phyloP scores from a whole-genome alignment of 2,797 vertebrate genomes.

The Eleutherodactylus coqui region DNA sequence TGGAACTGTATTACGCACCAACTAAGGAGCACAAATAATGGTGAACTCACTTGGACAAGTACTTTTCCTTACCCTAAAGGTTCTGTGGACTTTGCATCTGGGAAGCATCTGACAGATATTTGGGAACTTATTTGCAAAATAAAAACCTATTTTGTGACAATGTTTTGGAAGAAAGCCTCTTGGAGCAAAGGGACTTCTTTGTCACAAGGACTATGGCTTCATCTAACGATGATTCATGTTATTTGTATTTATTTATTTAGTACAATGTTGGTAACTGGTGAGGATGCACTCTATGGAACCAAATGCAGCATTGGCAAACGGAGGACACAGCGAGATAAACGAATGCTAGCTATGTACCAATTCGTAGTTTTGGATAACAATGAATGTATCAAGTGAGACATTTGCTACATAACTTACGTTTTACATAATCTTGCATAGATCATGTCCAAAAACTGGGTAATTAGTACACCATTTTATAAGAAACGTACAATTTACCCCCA shows the following conservation, averaged over 20 bases:
- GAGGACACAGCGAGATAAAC: background rate
- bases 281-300: background rate
- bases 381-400: background rate
- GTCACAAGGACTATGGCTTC: background rate
- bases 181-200: background rate
- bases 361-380: background rate
- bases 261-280: slow-evolving; percentile 7
- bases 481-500: background rate
- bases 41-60: background rate
- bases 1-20: slow-evolving; percentile 98
- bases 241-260: slow-evolving; percentile 41
- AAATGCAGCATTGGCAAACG: background rate
- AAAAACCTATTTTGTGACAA: background rate
- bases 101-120: slow-evolving; percentile 13
- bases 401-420: background rate
- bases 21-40: slow-evolving; percentile 98
- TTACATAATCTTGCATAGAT: background rate
- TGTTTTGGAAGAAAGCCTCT: background rate
- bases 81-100: background rate
- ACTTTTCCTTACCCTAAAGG: background rate
- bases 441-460: background rate
- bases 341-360: background rate
- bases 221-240: slow-evolving; percentile 2
- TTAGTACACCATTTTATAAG: background rate
- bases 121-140: background rate